phyloP scores from a whole-genome alignment of 2,888 invertebrate species.

The Invenusta paracnida region DNA sequence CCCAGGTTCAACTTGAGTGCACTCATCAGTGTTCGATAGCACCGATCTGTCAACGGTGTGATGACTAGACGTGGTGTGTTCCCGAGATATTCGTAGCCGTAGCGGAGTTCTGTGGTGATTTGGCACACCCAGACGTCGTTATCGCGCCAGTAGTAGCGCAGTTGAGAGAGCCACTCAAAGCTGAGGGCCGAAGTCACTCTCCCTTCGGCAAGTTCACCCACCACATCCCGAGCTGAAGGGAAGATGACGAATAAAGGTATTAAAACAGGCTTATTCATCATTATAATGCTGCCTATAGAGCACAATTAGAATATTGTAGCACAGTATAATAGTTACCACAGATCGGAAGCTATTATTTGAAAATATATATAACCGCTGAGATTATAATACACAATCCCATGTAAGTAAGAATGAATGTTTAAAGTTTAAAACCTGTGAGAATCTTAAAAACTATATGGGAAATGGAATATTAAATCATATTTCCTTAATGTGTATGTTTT shows the following conservation, averaged over 20 bases:
- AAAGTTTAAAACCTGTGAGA: no score
- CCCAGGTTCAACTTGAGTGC: constrained; percentile 80
- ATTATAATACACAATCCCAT: no score
- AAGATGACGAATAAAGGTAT: neutral
- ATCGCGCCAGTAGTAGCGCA: constrained; percentile 76
- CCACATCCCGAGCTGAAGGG: constrained; percentile 72
- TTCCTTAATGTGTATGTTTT: no score
- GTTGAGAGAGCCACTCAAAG: constrained; percentile 85
- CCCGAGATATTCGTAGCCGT: constrained; percentile 74
- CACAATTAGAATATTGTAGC: no score
- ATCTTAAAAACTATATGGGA: no score
- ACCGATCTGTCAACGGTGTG: constrained; percentile 85
- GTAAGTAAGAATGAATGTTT: no score
- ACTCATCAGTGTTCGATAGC: constrained; percentile 86
- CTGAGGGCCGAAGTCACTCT: constrained; percentile 67
- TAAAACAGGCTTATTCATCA: no score
- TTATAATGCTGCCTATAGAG: no score
- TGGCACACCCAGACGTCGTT: constrained; percentile 63
- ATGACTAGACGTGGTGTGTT: constrained; percentile 81
- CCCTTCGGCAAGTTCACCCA: constrained; percentile 68
- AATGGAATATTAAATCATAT: no score
- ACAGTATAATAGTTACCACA: no score
- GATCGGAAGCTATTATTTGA: no score
- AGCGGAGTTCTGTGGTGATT: constrained; percentile 64
- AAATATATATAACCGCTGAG: no score